phyloP scores from a whole-genome alignment of 2,888 invertebrate genomes.

The Polydrusus tereticollis region DNA sequence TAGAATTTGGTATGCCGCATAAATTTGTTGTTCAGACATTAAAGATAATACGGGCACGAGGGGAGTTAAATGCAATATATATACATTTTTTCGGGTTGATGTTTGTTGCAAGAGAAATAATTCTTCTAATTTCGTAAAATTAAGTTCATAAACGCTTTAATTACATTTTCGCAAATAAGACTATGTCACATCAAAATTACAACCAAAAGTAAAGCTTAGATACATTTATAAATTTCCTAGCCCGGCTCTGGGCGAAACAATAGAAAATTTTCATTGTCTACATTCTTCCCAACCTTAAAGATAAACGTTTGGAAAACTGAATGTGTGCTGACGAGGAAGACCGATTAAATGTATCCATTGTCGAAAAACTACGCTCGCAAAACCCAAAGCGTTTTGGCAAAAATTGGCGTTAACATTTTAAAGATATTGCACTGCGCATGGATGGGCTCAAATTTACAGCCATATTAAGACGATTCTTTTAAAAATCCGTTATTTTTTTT shows the following conservation, averaged over 20 bases:
- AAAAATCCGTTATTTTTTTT: neutral
- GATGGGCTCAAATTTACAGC: conserved; percentile 57
- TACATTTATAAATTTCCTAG: conserved; percentile 11
- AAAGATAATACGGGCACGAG: no score
- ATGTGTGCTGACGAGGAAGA: conserved; percentile 14
- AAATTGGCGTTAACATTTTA: conserved; percentile 39
- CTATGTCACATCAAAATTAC: conserved; percentile 39
- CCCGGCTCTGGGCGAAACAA: no score
- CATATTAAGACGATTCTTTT: conserved; percentile 23
- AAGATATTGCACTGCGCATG: conserved; percentile 57
- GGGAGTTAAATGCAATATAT: no score
- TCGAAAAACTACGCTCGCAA: conserved; percentile 23
- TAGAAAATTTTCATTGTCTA: no score
- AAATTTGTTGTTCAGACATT: no score
- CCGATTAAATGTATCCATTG: conserved; percentile 8
- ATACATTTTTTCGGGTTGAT: no score
- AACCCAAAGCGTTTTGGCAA: conserved; percentile 42
- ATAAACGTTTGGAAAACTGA: neutral
- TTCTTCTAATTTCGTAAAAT: no score
- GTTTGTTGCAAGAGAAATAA: no score
- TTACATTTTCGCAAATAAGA: conserved; percentile 5
- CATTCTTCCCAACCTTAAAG: no score
- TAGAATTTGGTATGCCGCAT: no score
- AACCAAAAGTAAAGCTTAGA: conserved; percentile 38
- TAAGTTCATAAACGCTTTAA: neutral